Evolutionary conservation across 2,113 vertebrate genomes (phyloP), one percentile per base, ranked within the genome.

Genomic region (Pituophis catenifer): DNA sequence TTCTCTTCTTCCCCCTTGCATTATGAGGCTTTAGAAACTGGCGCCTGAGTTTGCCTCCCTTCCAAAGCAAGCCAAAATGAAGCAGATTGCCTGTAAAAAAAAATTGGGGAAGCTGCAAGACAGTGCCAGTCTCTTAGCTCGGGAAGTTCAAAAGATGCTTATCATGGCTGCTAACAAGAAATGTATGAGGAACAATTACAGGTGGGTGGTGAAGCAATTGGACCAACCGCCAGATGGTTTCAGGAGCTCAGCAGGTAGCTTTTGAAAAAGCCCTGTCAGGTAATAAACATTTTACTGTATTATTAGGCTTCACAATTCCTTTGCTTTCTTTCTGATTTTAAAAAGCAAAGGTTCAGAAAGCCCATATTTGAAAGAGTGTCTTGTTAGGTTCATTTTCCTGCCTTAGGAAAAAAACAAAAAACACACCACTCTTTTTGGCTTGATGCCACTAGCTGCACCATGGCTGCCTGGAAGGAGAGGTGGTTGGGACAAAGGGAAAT

Each of bases 1-100:
- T 92, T 94, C 44, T 95, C 96, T 94, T 95, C 92, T 94, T 94
- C 95, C 90, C 86, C 94, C 93, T 94, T 96, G 90, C 93, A 92
- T 87, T 91, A 53, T 90, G 53, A 94, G 90, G 94, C 91, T 95
- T 92, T 50, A 3, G 19, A 90, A 95, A 95, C 90, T 95, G 95
- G 85, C 92, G 0, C 53, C 94, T 58, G 13, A 94, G 12, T 94
- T 92, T 86, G 59, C 24, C 90, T 93, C 26, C 58, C 87, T 88
- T 53, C 50, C 91, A 92, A 93, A 70, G 29, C 58, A 58, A 50
- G 94, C 93, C 48, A 57, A 92, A 95, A 94, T 94, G 87, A 95
- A 93, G 93, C 94, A 89, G 92, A 91, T 89, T 90, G 55, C 93
- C 65, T 52, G 13, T 91, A 92, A 94, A 62, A 26, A 10, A 26